phyloP scores from a whole-genome alignment of 2,797 vertebrate genomes.

The Todus mexicanus region DNA sequence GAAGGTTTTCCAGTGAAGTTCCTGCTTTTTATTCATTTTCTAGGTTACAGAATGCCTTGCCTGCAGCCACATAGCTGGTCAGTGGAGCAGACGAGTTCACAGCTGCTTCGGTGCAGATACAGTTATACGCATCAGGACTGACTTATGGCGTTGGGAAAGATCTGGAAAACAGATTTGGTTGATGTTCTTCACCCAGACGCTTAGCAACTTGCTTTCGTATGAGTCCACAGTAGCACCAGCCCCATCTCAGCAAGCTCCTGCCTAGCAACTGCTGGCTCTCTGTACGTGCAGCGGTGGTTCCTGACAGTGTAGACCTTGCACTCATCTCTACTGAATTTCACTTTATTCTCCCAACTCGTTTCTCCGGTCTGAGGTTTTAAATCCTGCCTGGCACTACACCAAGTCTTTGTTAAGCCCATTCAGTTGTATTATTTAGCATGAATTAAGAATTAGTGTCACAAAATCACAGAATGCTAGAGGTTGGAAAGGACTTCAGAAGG shows the following conservation, averaged over 20 bases:
- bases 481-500: not conserved
- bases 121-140: conserved; percentile 44
- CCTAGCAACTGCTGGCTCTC: no score
- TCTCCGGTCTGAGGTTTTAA: not conserved
- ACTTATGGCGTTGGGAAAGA: conserved; percentile 34
- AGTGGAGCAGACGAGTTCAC: conserved; percentile 4
- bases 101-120: not conserved
- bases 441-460: not conserved
- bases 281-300: not conserved
- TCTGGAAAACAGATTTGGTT: not conserved
- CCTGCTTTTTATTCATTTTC: conserved; percentile 47
- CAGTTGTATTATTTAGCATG: not conserved
- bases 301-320: not conserved
- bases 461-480: not conserved
- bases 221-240: not conserved
- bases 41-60: conserved; percentile 47
- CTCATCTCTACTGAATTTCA: not conserved
- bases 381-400: not conserved
- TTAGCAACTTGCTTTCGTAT: not conserved
- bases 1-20: conserved; percentile 63
- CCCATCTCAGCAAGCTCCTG: not conserved
- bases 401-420: not conserved
- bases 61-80: conserved; percentile 43
- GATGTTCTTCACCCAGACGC: conserved; percentile 48
- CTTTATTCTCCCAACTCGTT: not conserved